Conservation (phyloP, 2,113 vertebrate species). For the Pseudonaja textilis region DNA sequence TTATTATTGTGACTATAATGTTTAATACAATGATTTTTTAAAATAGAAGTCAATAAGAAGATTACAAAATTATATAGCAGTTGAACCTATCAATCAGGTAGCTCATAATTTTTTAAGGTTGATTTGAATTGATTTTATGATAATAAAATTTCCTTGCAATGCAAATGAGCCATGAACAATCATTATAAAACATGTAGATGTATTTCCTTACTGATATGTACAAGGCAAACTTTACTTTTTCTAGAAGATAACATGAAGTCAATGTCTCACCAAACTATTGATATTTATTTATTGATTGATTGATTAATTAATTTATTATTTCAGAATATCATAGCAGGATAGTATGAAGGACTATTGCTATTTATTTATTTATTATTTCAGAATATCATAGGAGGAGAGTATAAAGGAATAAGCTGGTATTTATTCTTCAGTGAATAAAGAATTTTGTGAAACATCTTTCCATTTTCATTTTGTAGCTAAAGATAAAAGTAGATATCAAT, state of each 20-base stretch:
- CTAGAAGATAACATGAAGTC: background rate
- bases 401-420: slow-evolving; percentile 69
- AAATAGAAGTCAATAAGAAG: background rate
- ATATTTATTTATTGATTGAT: too few species aligned
- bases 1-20: background rate
- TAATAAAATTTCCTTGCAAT: background rate
- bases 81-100: background rate
- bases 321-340: too few species aligned
- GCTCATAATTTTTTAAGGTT: background rate
- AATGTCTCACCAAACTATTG: background rate
- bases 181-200: background rate
- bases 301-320: too few species aligned
- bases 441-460: slow-evolving; percentile 54
- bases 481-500: slow-evolving; percentile 70
- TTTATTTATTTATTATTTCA: background rate
- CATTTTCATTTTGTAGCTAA: slow-evolving; percentile 81
- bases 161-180: background rate
- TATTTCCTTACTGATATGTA: background rate
- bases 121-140: background rate
- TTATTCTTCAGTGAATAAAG: slow-evolving; percentile 40
- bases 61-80: background rate
- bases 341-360: too few species aligned
- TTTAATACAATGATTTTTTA: background rate
- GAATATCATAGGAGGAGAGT: slow-evolving; percentile 52
- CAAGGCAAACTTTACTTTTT: background rate